These are phyloP conservation scores for Hipparchia sbordonii DNA, from an alignment of 2,888 invertebrate genomes.

Conservation along the genomic window DNA sequence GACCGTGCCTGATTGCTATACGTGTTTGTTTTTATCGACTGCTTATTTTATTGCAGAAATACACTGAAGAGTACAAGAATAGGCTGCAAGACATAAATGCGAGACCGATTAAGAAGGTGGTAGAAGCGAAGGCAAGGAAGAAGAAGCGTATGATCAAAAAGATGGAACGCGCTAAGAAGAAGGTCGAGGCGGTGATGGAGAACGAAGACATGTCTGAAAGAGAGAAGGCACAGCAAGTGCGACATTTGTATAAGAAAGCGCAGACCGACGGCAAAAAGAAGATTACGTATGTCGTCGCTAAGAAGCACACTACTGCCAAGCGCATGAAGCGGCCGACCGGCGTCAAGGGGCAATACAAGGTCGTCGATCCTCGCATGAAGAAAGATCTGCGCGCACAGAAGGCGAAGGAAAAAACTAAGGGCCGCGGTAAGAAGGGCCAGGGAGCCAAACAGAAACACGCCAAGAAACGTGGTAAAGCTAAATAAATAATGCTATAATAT, in stretches of 20 bases:
- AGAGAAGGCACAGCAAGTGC: slow-evolving; percentile 97
- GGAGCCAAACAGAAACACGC: slow-evolving; percentile 47
- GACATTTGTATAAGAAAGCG: slow-evolving; percentile 95
- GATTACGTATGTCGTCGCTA: slow-evolving; percentile 96
- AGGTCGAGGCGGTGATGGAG: slow-evolving; percentile 96
- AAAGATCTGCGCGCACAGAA: slow-evolving; percentile 92
- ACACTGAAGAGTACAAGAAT: slow-evolving; percentile 93
- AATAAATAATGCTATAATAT: slow-evolving; percentile 44
- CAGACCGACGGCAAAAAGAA: slow-evolving; percentile 93
- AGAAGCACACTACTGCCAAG: slow-evolving; percentile 91
- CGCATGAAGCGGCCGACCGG: slow-evolving; percentile 91
- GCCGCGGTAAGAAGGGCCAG: slow-evolving; percentile 69
- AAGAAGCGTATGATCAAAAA: slow-evolving; percentile 94
- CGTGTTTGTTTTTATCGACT: neutral
- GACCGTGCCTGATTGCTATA: neutral
- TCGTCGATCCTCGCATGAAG: slow-evolving; percentile 98
- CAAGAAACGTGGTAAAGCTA: slow-evolving; percentile 64
- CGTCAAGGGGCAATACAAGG: slow-evolving; percentile 94
- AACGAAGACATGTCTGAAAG: slow-evolving; percentile 93
- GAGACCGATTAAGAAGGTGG: slow-evolving; percentile 97
- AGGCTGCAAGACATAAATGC: slow-evolving; percentile 93
- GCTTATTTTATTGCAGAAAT: slow-evolving; percentile 78
- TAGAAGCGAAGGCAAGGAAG: slow-evolving; percentile 99
- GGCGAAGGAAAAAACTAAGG: slow-evolving; percentile 83
- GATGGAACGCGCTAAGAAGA: slow-evolving; percentile 97